Evolutionary conservation across 2,797 vertebrate species (phyloP).

Genomic region (Buphagus erythrorhynchus): DNA sequence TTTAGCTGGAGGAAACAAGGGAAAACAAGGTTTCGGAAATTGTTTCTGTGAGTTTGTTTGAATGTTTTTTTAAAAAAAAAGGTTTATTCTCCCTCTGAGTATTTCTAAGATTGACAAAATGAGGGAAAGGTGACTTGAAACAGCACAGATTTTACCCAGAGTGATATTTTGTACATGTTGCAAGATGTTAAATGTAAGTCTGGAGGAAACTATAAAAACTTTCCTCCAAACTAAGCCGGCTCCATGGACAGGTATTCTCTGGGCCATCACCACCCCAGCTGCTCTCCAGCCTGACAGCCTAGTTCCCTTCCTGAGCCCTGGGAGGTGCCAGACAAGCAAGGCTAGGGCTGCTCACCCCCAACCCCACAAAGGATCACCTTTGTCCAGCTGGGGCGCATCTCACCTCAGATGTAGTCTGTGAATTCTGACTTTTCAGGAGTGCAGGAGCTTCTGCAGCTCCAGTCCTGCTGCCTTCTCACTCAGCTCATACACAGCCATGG

Average conservation of each 20-base stretch:
- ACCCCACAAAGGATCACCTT: fast-evolving
- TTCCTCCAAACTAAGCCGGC: neutral
- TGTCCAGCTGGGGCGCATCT: no score
- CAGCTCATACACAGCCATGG: fast-evolving
- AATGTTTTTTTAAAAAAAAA: neutral
- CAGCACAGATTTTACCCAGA: neutral
- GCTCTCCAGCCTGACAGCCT: neutral
- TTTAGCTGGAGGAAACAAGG: neutral
- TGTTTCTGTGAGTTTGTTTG: neutral
- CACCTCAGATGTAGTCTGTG: neutral
- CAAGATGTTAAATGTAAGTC: neutral
- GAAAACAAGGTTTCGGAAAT: neutral
- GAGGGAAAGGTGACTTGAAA: neutral
- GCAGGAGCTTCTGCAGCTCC: neutral
- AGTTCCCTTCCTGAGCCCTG: neutral
- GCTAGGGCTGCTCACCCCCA: neutral
- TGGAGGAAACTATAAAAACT: neutral
- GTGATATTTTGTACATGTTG: neutral
- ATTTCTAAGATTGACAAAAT: neutral
- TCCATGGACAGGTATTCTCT: fast-evolving
- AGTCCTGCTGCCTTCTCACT: neutral
- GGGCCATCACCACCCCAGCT: fast-evolving
- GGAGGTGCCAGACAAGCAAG: neutral
- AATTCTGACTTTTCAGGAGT: neutral
- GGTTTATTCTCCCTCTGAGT: fast-evolving